Evolutionary conservation across 2,888 invertebrate genomes (phyloP), one percentile per base, ranked within the genome.

Genomic region (Catocala nupta): DNA sequence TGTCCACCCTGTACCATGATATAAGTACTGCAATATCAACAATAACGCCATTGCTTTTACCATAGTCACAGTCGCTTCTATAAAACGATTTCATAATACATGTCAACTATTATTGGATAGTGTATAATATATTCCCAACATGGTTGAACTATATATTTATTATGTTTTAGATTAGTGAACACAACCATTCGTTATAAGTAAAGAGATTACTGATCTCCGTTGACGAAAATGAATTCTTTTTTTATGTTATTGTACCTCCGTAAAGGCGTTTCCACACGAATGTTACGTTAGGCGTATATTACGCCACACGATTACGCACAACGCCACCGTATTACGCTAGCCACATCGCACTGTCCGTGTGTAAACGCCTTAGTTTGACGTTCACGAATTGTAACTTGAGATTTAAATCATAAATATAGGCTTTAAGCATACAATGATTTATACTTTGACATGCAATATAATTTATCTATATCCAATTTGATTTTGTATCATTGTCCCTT

Each of bases 361-460:
- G 81, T 49, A 65, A 67, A 68, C 71, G 65, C 66, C 79, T 61
- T 68, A 65, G 67, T 60, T 60, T 75, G 68, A 70, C 75, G 57
- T 67, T 75, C 78, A 78, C 64, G 65, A 69, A 61, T 70, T 76
- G 77, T 80, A 70, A 71, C 65, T 39, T 70, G 71, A 70, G 65
- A 72, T 70, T 68, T 68, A 65, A 71, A 63, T 63, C 55, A 68
- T 61, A 75, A 64, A 69, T 55, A 53, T 81, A 82, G 75, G 72
- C 65, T 75, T 70, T 80, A 81, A 82, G 83, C 78, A 72, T 77
- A 78, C 77, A 81, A 78, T 80, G 77, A 77, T 86, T 86, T 84
- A 84, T 84, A 81, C 67, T 78, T 85, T 87, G 85, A 85, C 84
- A 84, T 85, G 81, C 84, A 87, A 86, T 87, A 87, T 84, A 84